These are phyloP conservation scores for Notechis scutatus DNA, from an alignment of 2,113 vertebrate genomes.

Conservation along the genomic window DNA sequence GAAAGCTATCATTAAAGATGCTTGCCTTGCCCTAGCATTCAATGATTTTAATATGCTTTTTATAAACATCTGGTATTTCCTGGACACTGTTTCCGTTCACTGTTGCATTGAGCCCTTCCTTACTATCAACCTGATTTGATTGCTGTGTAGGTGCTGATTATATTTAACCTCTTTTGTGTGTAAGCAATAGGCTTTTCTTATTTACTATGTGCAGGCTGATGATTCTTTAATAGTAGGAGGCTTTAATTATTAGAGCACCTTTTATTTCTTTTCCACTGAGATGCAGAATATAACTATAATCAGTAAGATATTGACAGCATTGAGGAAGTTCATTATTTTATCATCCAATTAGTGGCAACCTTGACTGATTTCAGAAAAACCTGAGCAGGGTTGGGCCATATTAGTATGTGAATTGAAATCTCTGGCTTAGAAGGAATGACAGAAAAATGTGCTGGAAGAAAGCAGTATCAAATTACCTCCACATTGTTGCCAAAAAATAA, in stretches of 20 bases:
- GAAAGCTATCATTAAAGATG: background rate
- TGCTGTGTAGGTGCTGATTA: background rate
- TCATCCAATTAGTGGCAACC: background rate
- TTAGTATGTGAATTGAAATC: background rate
- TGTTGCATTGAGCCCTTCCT: background rate
- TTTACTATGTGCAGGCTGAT: background rate
- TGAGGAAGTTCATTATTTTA: background rate
- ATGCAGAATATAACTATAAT: background rate
- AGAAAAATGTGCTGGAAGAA: background rate
- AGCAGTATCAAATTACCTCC: background rate
- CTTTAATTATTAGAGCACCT: background rate
- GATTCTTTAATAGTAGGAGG: background rate
- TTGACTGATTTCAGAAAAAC: background rate
- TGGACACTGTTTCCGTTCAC: background rate
- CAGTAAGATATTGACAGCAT: background rate
- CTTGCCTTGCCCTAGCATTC: background rate
- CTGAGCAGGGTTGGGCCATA: background rate
- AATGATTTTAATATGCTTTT: background rate
- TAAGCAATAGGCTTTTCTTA: background rate
- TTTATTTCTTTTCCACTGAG: background rate
- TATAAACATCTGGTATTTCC: background rate
- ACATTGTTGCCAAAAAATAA: background rate
- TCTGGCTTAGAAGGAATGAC: background rate
- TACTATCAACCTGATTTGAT: background rate
- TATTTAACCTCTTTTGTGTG: background rate